Conservation (phyloP, 2,113 vertebrate genomes). For the Ictidomys tridecemlineatus region DNA sequence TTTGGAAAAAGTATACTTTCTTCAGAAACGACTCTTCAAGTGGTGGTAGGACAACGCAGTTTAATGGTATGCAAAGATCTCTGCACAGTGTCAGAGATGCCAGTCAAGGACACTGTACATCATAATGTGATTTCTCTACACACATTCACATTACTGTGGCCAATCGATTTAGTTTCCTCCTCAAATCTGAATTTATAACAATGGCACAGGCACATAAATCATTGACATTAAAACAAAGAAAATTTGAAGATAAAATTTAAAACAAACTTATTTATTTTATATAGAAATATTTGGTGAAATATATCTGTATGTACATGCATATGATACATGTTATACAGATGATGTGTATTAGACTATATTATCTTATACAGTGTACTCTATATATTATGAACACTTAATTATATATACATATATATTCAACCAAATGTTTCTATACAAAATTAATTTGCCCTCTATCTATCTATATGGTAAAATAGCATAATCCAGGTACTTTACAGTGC, state of each 20-base stretch:
- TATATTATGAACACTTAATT: no score
- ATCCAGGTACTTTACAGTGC: not conserved
- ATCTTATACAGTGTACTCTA: not conserved
- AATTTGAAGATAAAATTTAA: not conserved
- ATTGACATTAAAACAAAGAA: not conserved
- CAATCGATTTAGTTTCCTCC: not conserved
- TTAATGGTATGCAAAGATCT: not conserved
- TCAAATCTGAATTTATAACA: not conserved
- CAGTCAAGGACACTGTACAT: not conserved
- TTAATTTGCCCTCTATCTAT: not conserved
- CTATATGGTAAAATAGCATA: not conserved
- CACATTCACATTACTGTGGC: no score
- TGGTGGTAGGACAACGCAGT: not conserved
- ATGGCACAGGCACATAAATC: not conserved
- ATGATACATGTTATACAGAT: not conserved
- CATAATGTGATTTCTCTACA: not conserved
- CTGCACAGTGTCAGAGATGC: not conserved
- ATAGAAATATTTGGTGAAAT: not conserved
- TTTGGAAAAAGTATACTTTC: not conserved
- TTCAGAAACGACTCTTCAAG: not conserved
- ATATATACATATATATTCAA: no score
- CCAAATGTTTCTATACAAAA: not conserved
- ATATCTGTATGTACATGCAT: no score
- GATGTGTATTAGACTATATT: no score
- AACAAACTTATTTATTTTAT: not conserved